Conservation (phyloP, 1,140 invertebrate genomes). For the Drosophila malerkotliana region DNA sequence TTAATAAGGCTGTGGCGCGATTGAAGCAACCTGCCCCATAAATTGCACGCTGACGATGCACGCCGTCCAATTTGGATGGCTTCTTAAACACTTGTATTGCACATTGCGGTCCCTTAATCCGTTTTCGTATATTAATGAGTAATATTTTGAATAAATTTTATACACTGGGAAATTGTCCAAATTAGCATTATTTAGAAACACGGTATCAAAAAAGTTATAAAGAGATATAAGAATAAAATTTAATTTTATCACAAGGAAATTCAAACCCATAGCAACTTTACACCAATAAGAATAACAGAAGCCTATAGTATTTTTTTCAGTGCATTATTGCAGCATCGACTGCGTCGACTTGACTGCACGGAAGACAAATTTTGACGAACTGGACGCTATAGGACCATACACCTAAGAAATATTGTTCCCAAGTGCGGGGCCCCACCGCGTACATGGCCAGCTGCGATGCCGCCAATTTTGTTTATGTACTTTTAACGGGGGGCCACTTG, state of each 20-base stretch:
- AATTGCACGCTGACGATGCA: conserved; percentile 18
- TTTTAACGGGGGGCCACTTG: conserved; percentile 43
- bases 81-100: conserved; percentile 51
- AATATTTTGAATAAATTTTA: background rate
- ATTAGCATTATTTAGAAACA: background rate
- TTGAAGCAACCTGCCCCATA: conserved; percentile 24
- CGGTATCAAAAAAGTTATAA: too few relatives aligned
- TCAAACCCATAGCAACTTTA: too few relatives aligned
- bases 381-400: conserved; percentile 46
- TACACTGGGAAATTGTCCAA: conserved; percentile 1
- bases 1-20: conserved; percentile 18
- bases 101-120: conserved; percentile 51
- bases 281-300: too few relatives aligned
- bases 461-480: conserved; percentile 55
- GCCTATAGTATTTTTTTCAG: background rate
- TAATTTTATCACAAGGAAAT: too few relatives aligned
- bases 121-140: conserved; percentile 43
- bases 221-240: too few relatives aligned
- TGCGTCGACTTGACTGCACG: conserved; percentile 5
- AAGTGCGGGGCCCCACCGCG: background rate
- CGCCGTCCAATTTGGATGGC: conserved; percentile 30
- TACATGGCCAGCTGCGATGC: conserved; percentile 31
- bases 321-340: conserved; percentile 4
- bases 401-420: conserved; percentile 20
- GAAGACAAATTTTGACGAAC: conserved; percentile 70